Evolutionary conservation across 2,113 vertebrate genomes (phyloP).

Genomic region (Vanacampus margaritifer): DNA sequence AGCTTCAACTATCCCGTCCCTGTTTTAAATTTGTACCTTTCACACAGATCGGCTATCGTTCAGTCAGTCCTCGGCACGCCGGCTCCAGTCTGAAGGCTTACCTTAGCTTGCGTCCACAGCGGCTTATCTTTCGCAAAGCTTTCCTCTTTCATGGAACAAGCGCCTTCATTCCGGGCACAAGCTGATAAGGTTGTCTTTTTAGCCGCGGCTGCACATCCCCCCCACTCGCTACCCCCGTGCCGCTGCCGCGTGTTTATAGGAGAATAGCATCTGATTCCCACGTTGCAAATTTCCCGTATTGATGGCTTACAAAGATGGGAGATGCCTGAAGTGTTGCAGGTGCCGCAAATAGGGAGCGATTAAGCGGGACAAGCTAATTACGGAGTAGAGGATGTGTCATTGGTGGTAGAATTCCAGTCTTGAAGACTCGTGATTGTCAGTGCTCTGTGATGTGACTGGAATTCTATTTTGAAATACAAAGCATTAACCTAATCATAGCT

Average conservation of each 20-base stretch:
- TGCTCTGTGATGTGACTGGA: no score
- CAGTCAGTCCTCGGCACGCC: conserved; percentile 31
- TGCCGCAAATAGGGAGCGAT: conserved; percentile 62
- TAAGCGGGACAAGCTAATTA: conserved; percentile 66
- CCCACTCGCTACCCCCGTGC: neutral
- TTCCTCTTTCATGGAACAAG: conserved; percentile 69
- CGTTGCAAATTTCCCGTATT: conserved; percentile 46
- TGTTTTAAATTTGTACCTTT: conserved; percentile 16
- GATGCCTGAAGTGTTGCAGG: conserved; percentile 50
- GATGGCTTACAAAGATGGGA: conserved; percentile 58
- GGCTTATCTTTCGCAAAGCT: conserved; percentile 65
- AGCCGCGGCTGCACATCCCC: conserved; percentile 47
- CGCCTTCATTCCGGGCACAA: conserved; percentile 68
- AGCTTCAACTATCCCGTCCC: conserved; percentile 18
- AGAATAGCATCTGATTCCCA: conserved; percentile 16
- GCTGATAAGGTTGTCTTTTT: conserved; percentile 73
- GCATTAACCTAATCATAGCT: no score
- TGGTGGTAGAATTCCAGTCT: neutral
- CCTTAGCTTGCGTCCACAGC: conserved; percentile 49
- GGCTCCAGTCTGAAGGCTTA: conserved; percentile 61
- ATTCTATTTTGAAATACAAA: no score
- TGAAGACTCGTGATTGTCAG: neutral
- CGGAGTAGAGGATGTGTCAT: conserved; percentile 1
- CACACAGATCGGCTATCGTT: conserved; percentile 11
- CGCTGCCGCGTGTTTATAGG: conserved; percentile 43